phyloP scores from a whole-genome alignment of 2,888 invertebrate genomes.

The Oscheius sp. region DNA sequence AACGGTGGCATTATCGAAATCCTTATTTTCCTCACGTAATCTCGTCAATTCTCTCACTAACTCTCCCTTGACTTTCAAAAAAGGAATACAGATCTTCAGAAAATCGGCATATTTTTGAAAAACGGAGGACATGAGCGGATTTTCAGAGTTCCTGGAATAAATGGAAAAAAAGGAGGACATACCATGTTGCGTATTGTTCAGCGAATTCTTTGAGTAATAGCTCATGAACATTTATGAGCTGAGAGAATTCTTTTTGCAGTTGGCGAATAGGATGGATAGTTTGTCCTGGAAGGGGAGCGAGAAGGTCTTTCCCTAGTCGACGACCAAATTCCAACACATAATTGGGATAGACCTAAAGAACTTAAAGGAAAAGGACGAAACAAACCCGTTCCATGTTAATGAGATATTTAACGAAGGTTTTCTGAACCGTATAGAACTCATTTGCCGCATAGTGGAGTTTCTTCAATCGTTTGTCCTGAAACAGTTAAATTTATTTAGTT shows the following conservation, averaged over 20 bases:
- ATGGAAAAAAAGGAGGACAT: background rate
- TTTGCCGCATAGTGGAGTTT: slow-evolving; percentile 61
- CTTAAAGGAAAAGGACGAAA: background rate
- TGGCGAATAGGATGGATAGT: slow-evolving; percentile 41
- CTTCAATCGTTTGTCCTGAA: slow-evolving; percentile 51
- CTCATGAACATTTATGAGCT: slow-evolving; percentile 41
- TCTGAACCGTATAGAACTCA: slow-evolving; percentile 61
- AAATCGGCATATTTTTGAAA: slow-evolving; percentile 56
- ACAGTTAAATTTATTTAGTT: too few species aligned
- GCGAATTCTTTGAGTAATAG: slow-evolving; percentile 42
- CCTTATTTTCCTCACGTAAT: slow-evolving; percentile 57
- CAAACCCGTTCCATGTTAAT: slow-evolving; percentile 46
- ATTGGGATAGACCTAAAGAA: slow-evolving; percentile 51
- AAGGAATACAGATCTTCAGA: slow-evolving; percentile 56
- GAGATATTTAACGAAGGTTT: slow-evolving; percentile 55
- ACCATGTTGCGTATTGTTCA: slow-evolving; percentile 35
- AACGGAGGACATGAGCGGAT: slow-evolving; percentile 55
- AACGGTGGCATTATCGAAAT: slow-evolving; percentile 63
- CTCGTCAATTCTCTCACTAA: slow-evolving; percentile 49
- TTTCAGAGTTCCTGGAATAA: slow-evolving; percentile 53
- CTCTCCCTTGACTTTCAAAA: slow-evolving; percentile 58
- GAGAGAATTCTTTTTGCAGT: slow-evolving; percentile 39
- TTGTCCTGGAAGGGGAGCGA: slow-evolving; percentile 30
- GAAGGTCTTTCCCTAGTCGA: slow-evolving; percentile 39
- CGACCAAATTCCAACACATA: slow-evolving; percentile 49